phyloP scores from a whole-genome alignment of 2,888 invertebrate genomes.

The Ophioninae sp. region DNA sequence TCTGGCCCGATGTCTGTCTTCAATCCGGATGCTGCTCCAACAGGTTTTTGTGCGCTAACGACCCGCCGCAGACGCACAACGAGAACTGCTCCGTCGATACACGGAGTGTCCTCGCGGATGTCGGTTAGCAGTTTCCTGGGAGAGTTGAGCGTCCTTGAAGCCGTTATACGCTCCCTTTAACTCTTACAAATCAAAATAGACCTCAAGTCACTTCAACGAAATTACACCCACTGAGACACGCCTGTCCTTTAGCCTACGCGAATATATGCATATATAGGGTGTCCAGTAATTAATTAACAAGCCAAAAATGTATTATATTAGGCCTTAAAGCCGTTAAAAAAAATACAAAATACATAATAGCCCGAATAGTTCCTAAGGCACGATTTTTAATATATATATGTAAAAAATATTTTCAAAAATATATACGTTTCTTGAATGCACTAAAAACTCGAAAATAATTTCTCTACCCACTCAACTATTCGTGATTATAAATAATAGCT shows the following conservation, averaged over 20 bases:
- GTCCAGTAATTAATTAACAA: no score
- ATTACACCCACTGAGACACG: slow-evolving; percentile 68
- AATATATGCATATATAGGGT: neutral
- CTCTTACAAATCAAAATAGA: slow-evolving; percentile 68
- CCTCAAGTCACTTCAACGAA: slow-evolving; percentile 60
- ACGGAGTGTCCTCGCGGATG: slow-evolving; percentile 75
- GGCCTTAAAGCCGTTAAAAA: no score
- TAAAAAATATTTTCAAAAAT: no score
- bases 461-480: no score
- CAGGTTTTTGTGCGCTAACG: slow-evolving; percentile 61
- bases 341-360: no score
- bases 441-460: no score
- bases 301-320: no score
- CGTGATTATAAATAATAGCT: no score
- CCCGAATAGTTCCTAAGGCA: no score
- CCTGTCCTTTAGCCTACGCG: slow-evolving; percentile 59
- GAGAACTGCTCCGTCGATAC: slow-evolving; percentile 57
- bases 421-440: no score
- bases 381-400: no score
- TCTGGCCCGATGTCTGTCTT: slow-evolving; percentile 25
- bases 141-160: slow-evolving; percentile 78
- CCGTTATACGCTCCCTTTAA: slow-evolving; percentile 73
- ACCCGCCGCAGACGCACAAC: slow-evolving; percentile 43
- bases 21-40: slow-evolving; percentile 55
- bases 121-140: slow-evolving; percentile 78